Evolutionary conservation across 2,888 invertebrate genomes (phyloP), one percentile per base, ranked within the genome.

Genomic region (Galerucella calmariensis): DNA sequence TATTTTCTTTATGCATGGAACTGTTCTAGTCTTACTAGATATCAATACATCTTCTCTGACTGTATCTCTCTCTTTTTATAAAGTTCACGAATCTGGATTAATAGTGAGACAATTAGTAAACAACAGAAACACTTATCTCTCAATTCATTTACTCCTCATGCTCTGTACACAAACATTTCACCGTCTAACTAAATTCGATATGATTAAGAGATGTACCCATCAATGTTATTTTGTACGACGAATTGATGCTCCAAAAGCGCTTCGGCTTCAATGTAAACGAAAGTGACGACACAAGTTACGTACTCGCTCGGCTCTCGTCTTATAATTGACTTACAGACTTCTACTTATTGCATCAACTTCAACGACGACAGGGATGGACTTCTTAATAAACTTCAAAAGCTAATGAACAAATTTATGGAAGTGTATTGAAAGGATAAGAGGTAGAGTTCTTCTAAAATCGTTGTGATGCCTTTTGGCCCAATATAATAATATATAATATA

Each of bases 101-200:
- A 41, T 63, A 44, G 16, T 20, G 5, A 63, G 11, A 63, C 10
- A 63, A 63, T 63, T 46, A 46, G 63, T 46, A 44, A 63, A 63
- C 44, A 63, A 46, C 11, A 44, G 44, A 20, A 63, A 20, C 16
- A 20, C 16, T n/a, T 9, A 16, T 41, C 16, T 44, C 63, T 63
- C 46, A 46, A 63, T 63, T 61, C 61, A 35, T 61, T 61, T 61
- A 46, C 46, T 63, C 44, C 63, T 63, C 44, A 46, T 41, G 46
- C 44, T 63, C 44, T 20, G 20, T 56, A 63, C 63, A 46, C 20
- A 63, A 44, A 63, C 63, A 63, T 46, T 63, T 63, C 41, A 44
- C 63, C 14, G 44, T 20, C 63, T 16, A 63, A 63, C 63, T 16
- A 63, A 63, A 63, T n/a, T 63, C 48, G 75, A 80, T 35, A 83